Evolutionary conservation across 2,888 invertebrate genomes (phyloP).

Genomic region (Machimus rusticus): DNA sequence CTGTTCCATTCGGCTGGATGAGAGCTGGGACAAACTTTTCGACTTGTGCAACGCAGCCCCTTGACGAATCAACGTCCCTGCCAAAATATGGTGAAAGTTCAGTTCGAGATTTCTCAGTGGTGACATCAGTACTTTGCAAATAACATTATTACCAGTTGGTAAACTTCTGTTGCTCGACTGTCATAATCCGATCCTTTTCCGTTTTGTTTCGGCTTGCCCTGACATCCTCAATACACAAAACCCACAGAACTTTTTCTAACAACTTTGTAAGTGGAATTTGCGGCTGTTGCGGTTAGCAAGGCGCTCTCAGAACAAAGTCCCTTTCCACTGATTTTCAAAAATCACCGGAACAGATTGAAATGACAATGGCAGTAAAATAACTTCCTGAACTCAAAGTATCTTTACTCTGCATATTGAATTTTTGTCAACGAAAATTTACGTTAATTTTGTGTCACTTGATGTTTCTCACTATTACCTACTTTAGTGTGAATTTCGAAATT

Average conservation of each 20-base stretch:
- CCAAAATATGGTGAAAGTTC: background rate
- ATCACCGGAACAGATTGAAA: background rate
- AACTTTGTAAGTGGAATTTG: background rate
- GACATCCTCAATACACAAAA: background rate
- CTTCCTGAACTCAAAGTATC: background rate
- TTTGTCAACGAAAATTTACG: background rate
- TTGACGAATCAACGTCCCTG: background rate
- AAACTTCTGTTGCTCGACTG: constrained; percentile 19
- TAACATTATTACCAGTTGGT: constrained; percentile 27
- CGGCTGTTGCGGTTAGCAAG: background rate
- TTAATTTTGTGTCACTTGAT: background rate
- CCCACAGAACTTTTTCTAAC: background rate
- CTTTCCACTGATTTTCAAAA: background rate
- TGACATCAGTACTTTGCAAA: constrained; percentile 7
- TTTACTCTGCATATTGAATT: background rate
- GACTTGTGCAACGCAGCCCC: background rate
- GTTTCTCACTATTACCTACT: background rate
- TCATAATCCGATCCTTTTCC: constrained; percentile 8
- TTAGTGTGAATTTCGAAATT: background rate
- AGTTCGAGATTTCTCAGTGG: background rate
- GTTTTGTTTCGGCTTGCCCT: background rate
- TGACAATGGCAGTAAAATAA: background rate
- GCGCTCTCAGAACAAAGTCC: background rate
- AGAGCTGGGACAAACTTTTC: background rate
- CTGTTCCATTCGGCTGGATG: background rate